phyloP scores from a whole-genome alignment of 1,140 invertebrate species.

The Parasteatoda tepidariorum region DNA sequence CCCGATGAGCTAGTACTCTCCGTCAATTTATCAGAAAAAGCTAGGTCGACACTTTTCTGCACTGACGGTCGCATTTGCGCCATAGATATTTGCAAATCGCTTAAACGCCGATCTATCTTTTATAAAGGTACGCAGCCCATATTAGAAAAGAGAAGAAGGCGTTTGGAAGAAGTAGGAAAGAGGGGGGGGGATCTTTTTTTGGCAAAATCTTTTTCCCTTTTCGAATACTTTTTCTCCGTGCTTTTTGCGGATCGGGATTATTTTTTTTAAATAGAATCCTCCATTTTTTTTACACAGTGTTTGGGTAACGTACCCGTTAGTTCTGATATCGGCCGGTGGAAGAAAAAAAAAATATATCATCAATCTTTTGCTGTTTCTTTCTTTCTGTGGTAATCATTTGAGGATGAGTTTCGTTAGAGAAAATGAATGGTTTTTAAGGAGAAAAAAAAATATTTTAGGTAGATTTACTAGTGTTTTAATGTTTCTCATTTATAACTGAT shows the following conservation, averaged over 20 bases:
- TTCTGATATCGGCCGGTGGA: background rate
- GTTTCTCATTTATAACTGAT: too few species aligned
- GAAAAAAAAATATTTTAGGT: too few species aligned
- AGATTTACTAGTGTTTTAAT: too few species aligned
- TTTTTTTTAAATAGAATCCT: constrained; percentile 51
- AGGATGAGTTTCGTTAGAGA: constrained; percentile 12
- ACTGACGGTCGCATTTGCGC: constrained; percentile 18
- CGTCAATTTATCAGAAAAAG: constrained; percentile 61
- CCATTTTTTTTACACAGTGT: constrained; percentile 34
- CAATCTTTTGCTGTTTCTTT: constrained; percentile 54
- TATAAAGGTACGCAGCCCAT: constrained; percentile 49
- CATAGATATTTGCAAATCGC: constrained; percentile 61
- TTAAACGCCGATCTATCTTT: constrained; percentile 60
- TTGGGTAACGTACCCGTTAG: constrained; percentile 15
- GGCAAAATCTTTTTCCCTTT: background rate
- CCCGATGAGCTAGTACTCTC: constrained; percentile 30
- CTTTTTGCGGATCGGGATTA: constrained; percentile 5
- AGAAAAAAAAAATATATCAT: constrained; percentile 43
- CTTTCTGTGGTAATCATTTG: constrained; percentile 41
- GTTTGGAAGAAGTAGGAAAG: too few species aligned
- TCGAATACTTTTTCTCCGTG: constrained; percentile 17
- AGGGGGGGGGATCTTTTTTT: constrained; percentile 6
- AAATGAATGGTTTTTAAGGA: background rate
- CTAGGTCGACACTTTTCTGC: constrained; percentile 59
- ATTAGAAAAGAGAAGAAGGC: constrained; percentile 26